These are phyloP conservation scores for Erpornis zantholeuca DNA, from an alignment of 2,113 vertebrate genomes.

Conservation along the genomic window DNA sequence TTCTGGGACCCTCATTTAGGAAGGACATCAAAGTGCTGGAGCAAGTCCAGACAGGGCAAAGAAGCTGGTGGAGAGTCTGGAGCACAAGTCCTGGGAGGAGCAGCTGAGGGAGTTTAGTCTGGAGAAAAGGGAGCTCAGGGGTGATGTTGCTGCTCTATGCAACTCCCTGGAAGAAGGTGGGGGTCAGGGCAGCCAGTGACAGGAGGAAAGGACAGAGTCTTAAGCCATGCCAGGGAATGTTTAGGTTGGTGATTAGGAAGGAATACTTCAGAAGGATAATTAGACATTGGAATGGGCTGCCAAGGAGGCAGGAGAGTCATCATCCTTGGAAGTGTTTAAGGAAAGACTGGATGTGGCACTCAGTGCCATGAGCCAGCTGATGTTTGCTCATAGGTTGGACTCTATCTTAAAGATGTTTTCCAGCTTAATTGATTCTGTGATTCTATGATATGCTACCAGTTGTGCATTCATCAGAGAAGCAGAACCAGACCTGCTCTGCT, in stretches of 20 bases:
- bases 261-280: neutral
- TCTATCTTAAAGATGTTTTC: neutral
- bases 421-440: neutral
- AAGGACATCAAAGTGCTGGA: neutral
- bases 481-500: neutral
- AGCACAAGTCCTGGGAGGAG: neutral
- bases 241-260: neutral
- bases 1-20: neutral
- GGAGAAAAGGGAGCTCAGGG: neutral
- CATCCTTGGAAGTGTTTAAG: neutral
- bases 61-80: neutral
- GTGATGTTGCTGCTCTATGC: neutral
- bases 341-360: neutral
- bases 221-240: accelerated
- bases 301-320: neutral
- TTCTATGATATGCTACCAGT: neutral
- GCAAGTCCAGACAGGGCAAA: neutral
- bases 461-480: neutral
- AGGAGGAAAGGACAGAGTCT: neutral
- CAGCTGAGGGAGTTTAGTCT: neutral
- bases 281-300: neutral
- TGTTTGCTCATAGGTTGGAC: neutral
- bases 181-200: neutral
- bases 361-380: neutral
- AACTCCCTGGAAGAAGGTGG: neutral